Base-by-base conservation (phyloP, 2,888 invertebrate genomes). In the Carcina quercana region DNA sequence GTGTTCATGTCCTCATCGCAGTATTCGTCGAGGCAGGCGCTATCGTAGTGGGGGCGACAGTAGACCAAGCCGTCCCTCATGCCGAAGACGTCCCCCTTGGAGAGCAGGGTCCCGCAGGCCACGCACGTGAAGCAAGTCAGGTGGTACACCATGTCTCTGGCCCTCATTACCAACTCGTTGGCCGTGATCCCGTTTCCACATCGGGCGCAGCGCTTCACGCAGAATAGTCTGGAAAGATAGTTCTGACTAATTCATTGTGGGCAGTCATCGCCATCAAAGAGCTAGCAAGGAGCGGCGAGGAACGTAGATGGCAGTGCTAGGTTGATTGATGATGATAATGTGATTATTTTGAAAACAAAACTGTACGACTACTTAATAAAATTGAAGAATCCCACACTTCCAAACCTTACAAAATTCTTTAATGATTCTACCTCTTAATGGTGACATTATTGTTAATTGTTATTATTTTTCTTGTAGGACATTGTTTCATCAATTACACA, bases 1-100 rank as follows among this genome's bases (percentile, higher is more conserved):
- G 67, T 79, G 25, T 68, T 79, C 40, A 85, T 70, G 32, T 87
- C 89, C 35, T 86, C 88, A 49, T 89, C 86, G 48, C 88, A 86
- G 42, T 88, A 89, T 2, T 88, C 86, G 44, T 88, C 88, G 47
- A 88, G 76, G 49, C 87, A 89, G 37, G 88, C 76, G 32, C 60
- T 73, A 38, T 86, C 85, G 41, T 86, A 86, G 40, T 86, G 86
- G 1, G 84, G 82, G n/a, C 83, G 85, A 80, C 91, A 91, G 68
- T 90, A 91, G 38, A 95, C 89, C 40, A 93, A 86, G 30, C 92
- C 91, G 45, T 92, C 92, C 40, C 92, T 86, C 88, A 96, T 92
- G 15, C 96, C 96, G 69, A 96, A 97, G 51, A 94, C 92, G 60
- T 97, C 96, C 13, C 96, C 96, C 58, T 95, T 93, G 38, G 92